Evolutionary conservation across 2,888 invertebrate species (phyloP).

Genomic region (Girardia tigrina): DNA sequence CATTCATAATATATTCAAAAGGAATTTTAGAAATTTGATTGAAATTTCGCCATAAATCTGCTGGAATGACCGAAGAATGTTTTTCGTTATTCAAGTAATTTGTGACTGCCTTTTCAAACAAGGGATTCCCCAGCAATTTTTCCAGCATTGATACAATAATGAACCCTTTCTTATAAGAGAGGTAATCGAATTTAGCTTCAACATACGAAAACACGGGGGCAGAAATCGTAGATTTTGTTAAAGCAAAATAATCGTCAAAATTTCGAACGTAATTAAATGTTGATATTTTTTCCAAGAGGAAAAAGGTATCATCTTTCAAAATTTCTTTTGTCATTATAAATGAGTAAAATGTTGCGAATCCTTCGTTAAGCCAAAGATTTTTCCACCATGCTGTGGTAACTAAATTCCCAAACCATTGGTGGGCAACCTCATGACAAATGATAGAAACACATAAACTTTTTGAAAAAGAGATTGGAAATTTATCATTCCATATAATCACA

Average conservation of each 20-base stretch:
- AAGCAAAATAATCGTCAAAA: background rate
- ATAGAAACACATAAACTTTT: background rate
- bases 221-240: background rate
- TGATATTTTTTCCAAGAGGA: background rate
- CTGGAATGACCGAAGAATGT: background rate
- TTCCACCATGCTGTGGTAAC: background rate
- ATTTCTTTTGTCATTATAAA: background rate
- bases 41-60: background rate
- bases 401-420: constrained; percentile 8
- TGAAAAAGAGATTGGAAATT: background rate
- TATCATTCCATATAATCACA: background rate
- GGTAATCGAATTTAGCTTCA: constrained; percentile 3
- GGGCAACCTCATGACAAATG: background rate
- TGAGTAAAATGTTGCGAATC: constrained; percentile 10
- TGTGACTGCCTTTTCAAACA: background rate
- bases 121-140: background rate
- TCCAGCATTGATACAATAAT: background rate
- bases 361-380: background rate
- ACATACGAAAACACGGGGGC: background rate
- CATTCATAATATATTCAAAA: background rate
- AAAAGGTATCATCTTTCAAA: background rate
- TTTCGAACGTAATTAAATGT: background rate
- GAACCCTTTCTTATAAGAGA: background rate
- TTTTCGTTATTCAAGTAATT: background rate
- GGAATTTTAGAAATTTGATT: background rate